Base-by-base conservation (phyloP, 1,140 invertebrate species). In the Bactericera cockerelli region DNA sequence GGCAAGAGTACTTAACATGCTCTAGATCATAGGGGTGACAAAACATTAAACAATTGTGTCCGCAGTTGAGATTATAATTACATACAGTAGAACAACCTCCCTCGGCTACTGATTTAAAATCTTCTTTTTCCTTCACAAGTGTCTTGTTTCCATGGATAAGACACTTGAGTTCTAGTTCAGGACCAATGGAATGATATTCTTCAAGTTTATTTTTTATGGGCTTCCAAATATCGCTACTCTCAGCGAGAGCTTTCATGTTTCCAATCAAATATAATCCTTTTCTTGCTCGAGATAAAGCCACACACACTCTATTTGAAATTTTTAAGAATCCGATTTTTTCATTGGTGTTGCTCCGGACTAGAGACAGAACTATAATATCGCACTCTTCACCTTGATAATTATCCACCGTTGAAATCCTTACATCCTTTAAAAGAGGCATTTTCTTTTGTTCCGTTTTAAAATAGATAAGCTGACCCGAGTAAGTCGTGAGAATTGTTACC, bases 321-420 rank as follows among this genome's bases (percentile, higher is more conserved):
- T 76, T 77, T 2, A 92, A 69, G 72, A 91, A 93, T 2, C 89
- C 89, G 66, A 90, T 81, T 26, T 75, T 78, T n/a, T 75, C 75
- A 4, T 80, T 71, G 4, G 69, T 61, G 66, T 86, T 85, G 68
- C 82, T 89, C 60, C 89, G 73, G 0, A 93, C 88, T 1, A 93
- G 71, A 0, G 89, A 92, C 10, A 93, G 67, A 1, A 93, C 67
- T 59, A 93, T 83, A 26, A 93, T 89, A 63, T 88, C 81, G 36
- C 81, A 85, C 70, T 93, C 89, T 69, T 91, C 83, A 1, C 89
- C 89, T 75, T 91, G 87, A 67, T 79, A 91, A 68, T 86, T 89
- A 69, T 93, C 89, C 1, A 92, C 79, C 3, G 80, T 78, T 33
- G 79, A 77, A 19, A 89, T 76, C 56, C 75, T 72, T 8, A 82